A percentile compares a stretch with the other conserved stretches of the same genome.
These are phyloP conservation scores for Drosophila bunnanda DNA, from an alignment of 2,888 invertebrate genomes.

Conservation along the genomic window DNA sequence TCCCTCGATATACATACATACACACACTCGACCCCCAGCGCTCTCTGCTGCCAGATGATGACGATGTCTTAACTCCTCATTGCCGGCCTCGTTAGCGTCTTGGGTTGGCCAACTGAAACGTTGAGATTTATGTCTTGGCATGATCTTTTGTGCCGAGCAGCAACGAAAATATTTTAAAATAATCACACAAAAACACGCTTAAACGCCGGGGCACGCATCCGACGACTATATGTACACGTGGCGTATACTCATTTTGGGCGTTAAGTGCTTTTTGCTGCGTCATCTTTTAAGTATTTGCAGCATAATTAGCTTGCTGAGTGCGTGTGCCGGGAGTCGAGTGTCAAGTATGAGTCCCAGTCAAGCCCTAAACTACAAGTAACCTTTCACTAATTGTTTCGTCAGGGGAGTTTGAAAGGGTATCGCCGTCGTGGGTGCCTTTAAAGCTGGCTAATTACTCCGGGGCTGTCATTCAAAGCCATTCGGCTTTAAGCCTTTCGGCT, in stretches of 20 bases:
- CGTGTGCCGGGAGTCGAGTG: conserved; percentile 62
- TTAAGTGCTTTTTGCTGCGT: conserved; percentile 77
- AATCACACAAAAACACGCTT: conserved; percentile 47
- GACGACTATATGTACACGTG: conserved; percentile 12
- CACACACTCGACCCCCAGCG: conserved; percentile 23
- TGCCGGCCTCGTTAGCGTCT: conserved; percentile 40
- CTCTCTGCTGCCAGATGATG: conserved; percentile 44
- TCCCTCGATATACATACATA: not conserved
- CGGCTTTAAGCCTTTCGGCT: conserved; percentile 37
- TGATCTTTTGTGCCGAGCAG: conserved; percentile 76
- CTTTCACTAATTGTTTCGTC: conserved; percentile 44
- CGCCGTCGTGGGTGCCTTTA: conserved; percentile 33
- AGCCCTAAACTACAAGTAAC: conserved; percentile 14
- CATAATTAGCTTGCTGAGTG: conserved; percentile 77
- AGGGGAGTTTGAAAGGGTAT: conserved; percentile 51
- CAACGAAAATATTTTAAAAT: conserved; percentile 80
- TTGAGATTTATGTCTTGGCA: conserved; percentile 79
- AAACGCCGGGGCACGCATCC: conserved; percentile 31
- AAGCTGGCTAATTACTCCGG: conserved; percentile 62
- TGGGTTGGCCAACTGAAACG: conserved; percentile 71
- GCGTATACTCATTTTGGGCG: conserved; percentile 54
- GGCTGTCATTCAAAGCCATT: conserved; percentile 16
- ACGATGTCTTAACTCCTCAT: conserved; percentile 52
- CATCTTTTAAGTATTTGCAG: conserved; percentile 74
- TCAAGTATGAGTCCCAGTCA: conserved; percentile 33